phyloP scores from a whole-genome alignment of 2,888 invertebrate species.

The Drosophila demipolita region DNA sequence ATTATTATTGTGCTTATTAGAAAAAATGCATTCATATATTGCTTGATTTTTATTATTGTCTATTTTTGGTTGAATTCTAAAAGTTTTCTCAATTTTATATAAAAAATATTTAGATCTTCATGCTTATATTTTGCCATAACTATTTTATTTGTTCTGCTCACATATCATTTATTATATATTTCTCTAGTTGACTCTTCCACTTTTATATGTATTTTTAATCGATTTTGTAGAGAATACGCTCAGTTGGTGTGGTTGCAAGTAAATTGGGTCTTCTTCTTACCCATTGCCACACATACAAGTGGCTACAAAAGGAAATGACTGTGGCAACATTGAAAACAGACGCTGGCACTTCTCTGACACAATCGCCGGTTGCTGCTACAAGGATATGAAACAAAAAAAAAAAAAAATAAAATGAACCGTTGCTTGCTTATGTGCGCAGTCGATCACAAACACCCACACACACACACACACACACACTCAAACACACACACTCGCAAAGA shows the following conservation, averaged over 20 bases:
- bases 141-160: neutral
- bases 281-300: conserved; percentile 53
- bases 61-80: neutral
- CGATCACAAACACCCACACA: conserved; percentile 73
- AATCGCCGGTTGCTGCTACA: conserved; percentile 65
- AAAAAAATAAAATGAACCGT: conserved; percentile 25
- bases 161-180: neutral
- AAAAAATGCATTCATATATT: neutral
- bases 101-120: neutral
- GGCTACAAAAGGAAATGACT: conserved; percentile 77
- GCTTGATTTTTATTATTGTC: neutral
- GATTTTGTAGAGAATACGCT: conserved; percentile 30
- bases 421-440: conserved; percentile 72
- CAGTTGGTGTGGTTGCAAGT: conserved; percentile 5
- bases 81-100: neutral
- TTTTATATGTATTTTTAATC: neutral
- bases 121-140: neutral
- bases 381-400: conserved; percentile 58
- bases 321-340: conserved; percentile 82
- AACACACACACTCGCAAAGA: conserved; percentile 38
- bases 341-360: conserved; percentile 73
- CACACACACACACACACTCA: conserved; percentile 42
- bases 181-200: neutral
- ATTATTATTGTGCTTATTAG: neutral
- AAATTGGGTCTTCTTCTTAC: neutral